These are phyloP conservation scores for Pseudochaenichthys georgianus DNA, from an alignment of 2,797 vertebrate genomes.

Conservation along the genomic window DNA sequence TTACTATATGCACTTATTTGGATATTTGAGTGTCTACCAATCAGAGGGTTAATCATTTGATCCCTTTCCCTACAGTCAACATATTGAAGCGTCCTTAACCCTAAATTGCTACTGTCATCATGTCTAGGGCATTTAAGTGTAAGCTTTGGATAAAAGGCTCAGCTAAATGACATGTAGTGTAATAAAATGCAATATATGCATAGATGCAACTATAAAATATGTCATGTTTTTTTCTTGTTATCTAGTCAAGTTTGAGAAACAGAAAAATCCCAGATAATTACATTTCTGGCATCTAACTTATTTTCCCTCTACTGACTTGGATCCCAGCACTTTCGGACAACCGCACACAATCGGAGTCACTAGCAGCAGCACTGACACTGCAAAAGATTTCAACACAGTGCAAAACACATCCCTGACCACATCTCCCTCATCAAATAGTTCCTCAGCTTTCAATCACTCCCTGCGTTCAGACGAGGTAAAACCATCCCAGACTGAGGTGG, in stretches of 20 bases:
- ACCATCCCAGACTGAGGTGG: slow-evolving; percentile 25
- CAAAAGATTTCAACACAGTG: slow-evolving; percentile 14
- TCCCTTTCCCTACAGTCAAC: too few relatives aligned
- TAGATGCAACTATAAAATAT: too few relatives aligned
- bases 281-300: slow-evolving; percentile 19
- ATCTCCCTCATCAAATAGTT: slow-evolving; percentile 49
- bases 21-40: too few relatives aligned
- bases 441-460: slow-evolving; percentile 54
- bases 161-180: too few relatives aligned
- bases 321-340: slow-evolving; percentile 33
- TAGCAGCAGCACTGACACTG: background rate
- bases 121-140: too few relatives aligned
- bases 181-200: too few relatives aligned
- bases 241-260: slow-evolving; percentile 15
- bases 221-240: slow-evolving; percentile 9
- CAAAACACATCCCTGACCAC: slow-evolving; percentile 45
- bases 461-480: slow-evolving; percentile 51
- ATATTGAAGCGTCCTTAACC: too few relatives aligned
- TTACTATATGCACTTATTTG: too few relatives aligned
- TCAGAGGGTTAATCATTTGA: too few relatives aligned
- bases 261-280: background rate
- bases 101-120: too few relatives aligned
- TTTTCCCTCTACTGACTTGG: slow-evolving; percentile 60
- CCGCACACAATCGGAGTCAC: slow-evolving; percentile 29
- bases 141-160: too few relatives aligned